Conservation (phyloP, 2,797 vertebrate species). For the Mormyrus proboscirostris region DNA sequence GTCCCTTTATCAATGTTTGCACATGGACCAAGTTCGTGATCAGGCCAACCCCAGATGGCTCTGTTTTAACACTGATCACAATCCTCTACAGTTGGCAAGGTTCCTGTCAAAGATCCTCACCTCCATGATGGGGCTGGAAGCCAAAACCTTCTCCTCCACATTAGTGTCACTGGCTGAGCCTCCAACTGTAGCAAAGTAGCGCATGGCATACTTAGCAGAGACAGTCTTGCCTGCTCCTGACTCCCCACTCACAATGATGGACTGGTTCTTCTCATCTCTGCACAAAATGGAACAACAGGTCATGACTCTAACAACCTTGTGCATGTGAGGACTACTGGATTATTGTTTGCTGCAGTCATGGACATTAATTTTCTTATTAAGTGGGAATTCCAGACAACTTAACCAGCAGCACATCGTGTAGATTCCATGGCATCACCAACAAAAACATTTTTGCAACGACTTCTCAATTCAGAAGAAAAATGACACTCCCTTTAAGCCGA, state of each 20-base stretch:
- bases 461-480: neutral
- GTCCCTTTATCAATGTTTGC: neutral
- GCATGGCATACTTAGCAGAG: conserved; percentile 80
- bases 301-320: neutral
- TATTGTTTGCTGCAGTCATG: neutral
- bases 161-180: conserved; percentile 78
- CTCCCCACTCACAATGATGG: neutral
- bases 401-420: neutral
- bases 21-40: neutral
- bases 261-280: neutral
- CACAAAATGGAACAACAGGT: neutral
- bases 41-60: neutral
- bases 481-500: neutral
- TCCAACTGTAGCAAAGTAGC: conserved; percentile 58
- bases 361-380: neutral
- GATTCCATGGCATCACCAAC: neutral
- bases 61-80: conserved; percentile 43
- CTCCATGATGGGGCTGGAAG: conserved; percentile 78
- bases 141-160: conserved; percentile 41
- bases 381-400: neutral
- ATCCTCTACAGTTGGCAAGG: neutral
- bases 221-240: conserved; percentile 87
- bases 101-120: neutral
- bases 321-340: neutral
- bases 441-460: neutral